phyloP scores from a whole-genome alignment of 2,113 vertebrate species.

The Diadophis punctatus region DNA sequence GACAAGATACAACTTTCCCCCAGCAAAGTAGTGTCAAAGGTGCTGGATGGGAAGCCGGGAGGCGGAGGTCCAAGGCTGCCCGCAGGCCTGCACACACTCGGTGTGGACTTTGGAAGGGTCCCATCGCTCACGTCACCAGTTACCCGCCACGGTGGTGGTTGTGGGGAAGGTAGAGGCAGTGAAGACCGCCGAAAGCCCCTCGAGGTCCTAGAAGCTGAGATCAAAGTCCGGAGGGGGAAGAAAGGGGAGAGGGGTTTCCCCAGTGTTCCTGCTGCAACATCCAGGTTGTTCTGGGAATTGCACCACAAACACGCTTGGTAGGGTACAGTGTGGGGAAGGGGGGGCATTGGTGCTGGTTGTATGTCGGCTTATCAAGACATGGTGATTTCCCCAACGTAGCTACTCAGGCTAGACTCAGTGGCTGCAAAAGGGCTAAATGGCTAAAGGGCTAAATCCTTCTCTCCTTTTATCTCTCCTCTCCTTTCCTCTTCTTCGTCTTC shows the following conservation, averaged over 20 bases:
- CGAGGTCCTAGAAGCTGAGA: background rate
- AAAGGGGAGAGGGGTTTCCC: background rate
- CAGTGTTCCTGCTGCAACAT: background rate
- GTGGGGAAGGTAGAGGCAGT: background rate
- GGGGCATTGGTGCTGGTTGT: background rate
- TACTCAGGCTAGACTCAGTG: background rate
- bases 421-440: background rate
- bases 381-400: accelerated
- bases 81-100: background rate
- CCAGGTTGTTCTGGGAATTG: background rate
- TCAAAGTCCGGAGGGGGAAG: background rate
- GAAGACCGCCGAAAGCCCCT: accelerated
- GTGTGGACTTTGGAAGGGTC: background rate
- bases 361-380: background rate
- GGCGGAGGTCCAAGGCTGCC: background rate
- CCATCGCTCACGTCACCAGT: accelerated
- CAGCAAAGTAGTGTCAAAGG: background rate
- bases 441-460: background rate
- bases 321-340: background rate
- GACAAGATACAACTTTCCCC: background rate
- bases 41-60: background rate
- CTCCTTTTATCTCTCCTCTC: background rate
- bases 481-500: too few species aligned
- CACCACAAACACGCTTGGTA: background rate
- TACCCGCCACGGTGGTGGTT: background rate